A percentile compares a stretch with the other conserved stretches of the same genome.
phyloP scores from a whole-genome alignment of 2,113 vertebrate genomes.

The Numenius arquata region DNA sequence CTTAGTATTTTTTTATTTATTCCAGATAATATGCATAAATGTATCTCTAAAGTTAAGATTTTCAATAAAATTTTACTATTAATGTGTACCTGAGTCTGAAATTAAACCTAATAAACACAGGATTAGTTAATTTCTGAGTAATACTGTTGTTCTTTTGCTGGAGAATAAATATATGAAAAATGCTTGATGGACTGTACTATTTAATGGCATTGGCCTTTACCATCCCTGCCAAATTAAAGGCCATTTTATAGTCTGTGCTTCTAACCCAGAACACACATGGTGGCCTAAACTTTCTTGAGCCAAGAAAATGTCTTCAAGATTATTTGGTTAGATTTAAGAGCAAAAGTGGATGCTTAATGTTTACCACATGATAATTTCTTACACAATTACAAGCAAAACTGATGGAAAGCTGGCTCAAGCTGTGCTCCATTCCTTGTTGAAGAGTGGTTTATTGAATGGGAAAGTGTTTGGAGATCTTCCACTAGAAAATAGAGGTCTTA shows the following conservation, averaged over 20 bases:
- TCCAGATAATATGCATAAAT: neutral
- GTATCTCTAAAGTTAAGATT: neutral
- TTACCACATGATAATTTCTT: slow-evolving; percentile 36
- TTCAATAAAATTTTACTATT: neutral
- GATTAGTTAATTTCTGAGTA: neutral
- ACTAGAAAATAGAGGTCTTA: neutral
- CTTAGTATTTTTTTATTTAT: neutral
- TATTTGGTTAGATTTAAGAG: slow-evolving; percentile 14
- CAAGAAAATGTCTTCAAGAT: slow-evolving; percentile 21
- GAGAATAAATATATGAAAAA: neutral
- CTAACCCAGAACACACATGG: neutral
- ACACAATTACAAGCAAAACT: neutral
- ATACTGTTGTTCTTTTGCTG: neutral
- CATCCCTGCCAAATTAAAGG: neutral
- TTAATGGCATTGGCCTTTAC: neutral
- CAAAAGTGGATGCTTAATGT: neutral
- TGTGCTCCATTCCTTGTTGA: neutral
- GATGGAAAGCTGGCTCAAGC: neutral
- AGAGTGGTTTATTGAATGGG: neutral
- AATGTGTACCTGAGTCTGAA: neutral
- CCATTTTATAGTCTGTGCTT: neutral
- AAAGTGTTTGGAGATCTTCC: neutral
- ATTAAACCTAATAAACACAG: neutral
- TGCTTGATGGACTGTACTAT: neutral
- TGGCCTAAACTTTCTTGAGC: neutral